Percentiles rank a stretch among this genome's conserved stretches.
Conservation (phyloP, 2,113 vertebrate species). For the Pachycephala philippinensis region DNA sequence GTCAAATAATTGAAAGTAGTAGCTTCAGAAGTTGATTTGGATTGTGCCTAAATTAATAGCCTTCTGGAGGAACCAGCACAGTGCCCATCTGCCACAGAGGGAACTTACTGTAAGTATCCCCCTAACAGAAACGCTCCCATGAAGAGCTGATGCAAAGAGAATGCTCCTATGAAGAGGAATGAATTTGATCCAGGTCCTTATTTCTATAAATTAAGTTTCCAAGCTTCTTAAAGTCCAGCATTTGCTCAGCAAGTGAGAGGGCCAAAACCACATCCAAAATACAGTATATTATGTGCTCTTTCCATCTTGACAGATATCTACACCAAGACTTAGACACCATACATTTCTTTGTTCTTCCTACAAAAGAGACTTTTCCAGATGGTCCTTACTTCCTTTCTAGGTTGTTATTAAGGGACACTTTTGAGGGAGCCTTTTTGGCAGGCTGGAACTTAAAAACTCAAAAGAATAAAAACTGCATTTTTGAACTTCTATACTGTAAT, state of each 20-base stretch:
- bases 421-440: background rate
- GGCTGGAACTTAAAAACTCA: background rate
- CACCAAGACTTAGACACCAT: background rate
- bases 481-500: background rate
- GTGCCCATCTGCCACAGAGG: background rate
- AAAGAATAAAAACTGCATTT: background rate
- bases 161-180: background rate
- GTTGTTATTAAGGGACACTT: background rate
- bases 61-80: background rate
- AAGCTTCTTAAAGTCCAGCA: background rate
- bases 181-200: background rate
- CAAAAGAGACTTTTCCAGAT: background rate
- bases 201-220: background rate
- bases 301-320: background rate
- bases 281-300: background rate
- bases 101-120: background rate
- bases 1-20: background rate
- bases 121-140: background rate
- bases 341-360: background rate
- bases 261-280: background rate
- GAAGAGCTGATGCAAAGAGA: background rate
- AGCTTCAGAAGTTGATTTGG: background rate
- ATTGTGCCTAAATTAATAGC: background rate
- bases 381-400: background rate
- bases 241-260: background rate